A percentile compares a stretch with the other conserved stretches of the same genome.
Evolutionary conservation across 2,113 vertebrate genomes (phyloP).

Genomic region (Dunckerocampus dactyliophorus): DNA sequence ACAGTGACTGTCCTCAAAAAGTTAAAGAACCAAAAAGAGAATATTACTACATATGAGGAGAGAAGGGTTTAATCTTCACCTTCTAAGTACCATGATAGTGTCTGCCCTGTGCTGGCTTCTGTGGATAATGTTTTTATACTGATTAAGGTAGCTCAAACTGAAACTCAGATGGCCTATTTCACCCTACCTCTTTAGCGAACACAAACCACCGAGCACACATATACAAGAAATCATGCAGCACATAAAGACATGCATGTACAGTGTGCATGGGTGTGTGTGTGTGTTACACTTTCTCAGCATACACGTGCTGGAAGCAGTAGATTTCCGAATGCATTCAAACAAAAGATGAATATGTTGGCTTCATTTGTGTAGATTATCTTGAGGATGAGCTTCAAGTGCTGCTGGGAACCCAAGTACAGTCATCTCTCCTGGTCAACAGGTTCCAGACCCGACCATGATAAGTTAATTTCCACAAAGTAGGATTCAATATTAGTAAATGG

Average conservation of each 20-base stretch:
- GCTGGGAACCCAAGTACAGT: too few species aligned
- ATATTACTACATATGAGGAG: neutral
- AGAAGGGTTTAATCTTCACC: neutral
- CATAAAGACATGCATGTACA: constrained; percentile 2
- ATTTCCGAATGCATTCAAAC: neutral
- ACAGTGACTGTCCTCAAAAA: neutral
- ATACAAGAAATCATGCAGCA: neutral
- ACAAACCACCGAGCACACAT: constrained; percentile 6
- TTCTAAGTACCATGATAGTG: neutral
- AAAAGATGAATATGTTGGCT: neutral
- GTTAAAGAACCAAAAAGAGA: neutral
- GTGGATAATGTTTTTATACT: neutral
- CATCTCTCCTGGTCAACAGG: too few species aligned
- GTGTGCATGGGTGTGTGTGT: neutral
- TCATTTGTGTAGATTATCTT: neutral
- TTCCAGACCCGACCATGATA: too few species aligned
- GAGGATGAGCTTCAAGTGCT: too few species aligned
- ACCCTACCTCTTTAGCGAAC: neutral
- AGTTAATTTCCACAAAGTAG: too few species aligned
- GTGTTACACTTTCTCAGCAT: constrained; percentile 24
- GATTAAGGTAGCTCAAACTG: neutral
- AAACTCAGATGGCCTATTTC: constrained; percentile 23
- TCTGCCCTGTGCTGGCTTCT: neutral
- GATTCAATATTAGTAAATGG: too few species aligned
- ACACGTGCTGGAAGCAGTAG: neutral